Evolutionary conservation across 1,140 invertebrate species (phyloP), one percentile per base, ranked within the genome.

Genomic region (Drosophila ironensis): DNA sequence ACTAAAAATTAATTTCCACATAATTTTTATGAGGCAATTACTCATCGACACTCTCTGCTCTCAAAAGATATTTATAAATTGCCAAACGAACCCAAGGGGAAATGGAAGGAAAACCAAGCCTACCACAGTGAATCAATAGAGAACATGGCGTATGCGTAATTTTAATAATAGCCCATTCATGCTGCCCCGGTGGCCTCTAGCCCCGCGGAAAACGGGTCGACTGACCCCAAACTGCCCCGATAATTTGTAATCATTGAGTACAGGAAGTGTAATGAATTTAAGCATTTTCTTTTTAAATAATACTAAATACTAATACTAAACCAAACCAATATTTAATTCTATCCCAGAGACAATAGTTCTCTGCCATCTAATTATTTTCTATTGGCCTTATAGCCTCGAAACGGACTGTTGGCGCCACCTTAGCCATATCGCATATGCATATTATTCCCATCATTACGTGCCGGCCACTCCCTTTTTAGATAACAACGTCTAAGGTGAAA

Each of bases 11-110:
- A 86, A 86, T 86, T 86, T 86, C 61, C 81, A 80, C 80, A 86
- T 86, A 72, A 86, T 84, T 86, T 84, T 86, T 86, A 84, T 86
- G 80, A 84, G 80, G 80, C 80, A 86, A 86, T 86, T 86, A 86
- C 80, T 86, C 80, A 86, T 86, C 80, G 80, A 84, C 80, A 84
- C 80, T 51, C 56, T 46, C 22, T 37, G 24, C 56, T 47, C 59
- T 47, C 54, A 33, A 61, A 56, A 46, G 9, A 6, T 45, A 69
- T 59, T 56, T 68, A 41, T 68, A 68, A 30, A 45, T 19, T 46
- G 63, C 41, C 25, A 67, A 45, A 37, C 20, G 46, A 50, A 61
- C 33, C 42, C 46, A 48, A 22, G 37, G 33, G 37, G 33, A 33
- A 63, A 47, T 2, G 2, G 8, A 33, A 4, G 3, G 19, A 27